A percentile compares a stretch with the other conserved stretches of the same genome.
Conservation (phyloP, 2,113 vertebrate species). For the Colius striatus region DNA sequence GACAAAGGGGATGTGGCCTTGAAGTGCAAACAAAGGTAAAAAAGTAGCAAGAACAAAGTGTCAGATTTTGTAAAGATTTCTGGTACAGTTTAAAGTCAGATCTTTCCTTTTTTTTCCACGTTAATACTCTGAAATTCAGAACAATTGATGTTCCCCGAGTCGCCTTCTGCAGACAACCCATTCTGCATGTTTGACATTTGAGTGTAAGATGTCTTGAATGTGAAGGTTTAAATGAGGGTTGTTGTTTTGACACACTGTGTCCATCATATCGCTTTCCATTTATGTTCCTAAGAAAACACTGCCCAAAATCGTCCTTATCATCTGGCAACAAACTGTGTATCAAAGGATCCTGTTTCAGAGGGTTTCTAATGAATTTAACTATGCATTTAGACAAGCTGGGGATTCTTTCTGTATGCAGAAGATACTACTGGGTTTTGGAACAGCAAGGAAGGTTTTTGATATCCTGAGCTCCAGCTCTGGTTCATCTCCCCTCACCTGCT, state of each 20-base stretch:
- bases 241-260: slow-evolving; percentile 33
- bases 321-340: slow-evolving; percentile 31
- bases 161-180: not conserved
- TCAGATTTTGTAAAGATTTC: slow-evolving; percentile 15
- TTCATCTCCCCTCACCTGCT: not conserved
- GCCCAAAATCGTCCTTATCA: not conserved
- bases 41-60: slow-evolving; percentile 5
- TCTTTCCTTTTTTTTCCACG: not conserved
- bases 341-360: not conserved
- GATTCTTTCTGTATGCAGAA: not conserved
- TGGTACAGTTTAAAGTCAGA: not conserved
- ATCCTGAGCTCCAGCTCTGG: slow-evolving; percentile 1
- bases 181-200: slow-evolving; percentile 49
- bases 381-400: not conserved
- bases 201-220: not conserved
- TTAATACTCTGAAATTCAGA: slow-evolving; percentile 27
- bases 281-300: not conserved
- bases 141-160: not conserved
- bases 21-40: slow-evolving; percentile 18
- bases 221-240: not conserved
- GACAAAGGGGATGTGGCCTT: not conserved
- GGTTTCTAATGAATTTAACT: slow-evolving; percentile 1
- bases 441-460: not conserved
- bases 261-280: slow-evolving; percentile 20
- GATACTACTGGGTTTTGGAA: not conserved